These are phyloP conservation scores for Balanococcus diminutus DNA, from an alignment of 2,888 invertebrate genomes.

Conservation along the genomic window DNA sequence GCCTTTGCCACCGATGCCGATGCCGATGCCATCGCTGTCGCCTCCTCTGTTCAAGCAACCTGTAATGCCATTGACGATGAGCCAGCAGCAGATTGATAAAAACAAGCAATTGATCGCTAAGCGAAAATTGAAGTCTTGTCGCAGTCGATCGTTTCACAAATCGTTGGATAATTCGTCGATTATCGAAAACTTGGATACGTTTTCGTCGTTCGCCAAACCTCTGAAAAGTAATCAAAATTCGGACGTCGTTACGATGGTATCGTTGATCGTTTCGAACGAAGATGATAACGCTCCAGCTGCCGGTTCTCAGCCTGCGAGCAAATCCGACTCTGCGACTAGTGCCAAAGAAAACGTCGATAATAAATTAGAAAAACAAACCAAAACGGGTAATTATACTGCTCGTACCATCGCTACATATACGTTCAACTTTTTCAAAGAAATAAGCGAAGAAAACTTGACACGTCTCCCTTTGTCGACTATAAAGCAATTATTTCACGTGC, in stretches of 20 bases:
- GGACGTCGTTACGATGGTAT: conserved; percentile 71
- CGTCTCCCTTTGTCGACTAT: neutral
- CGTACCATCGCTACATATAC: neutral
- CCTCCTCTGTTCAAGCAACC: neutral
- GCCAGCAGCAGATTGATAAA: neutral
- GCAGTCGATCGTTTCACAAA: conserved; percentile 56
- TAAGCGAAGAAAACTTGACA: neutral
- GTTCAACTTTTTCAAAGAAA: neutral
- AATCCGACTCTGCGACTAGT: neutral
- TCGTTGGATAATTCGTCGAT: conserved; percentile 53
- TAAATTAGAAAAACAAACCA: conserved; percentile 11
- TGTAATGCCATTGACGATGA: neutral
- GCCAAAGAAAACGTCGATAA: neutral
- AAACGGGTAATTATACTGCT: neutral
- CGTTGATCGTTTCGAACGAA: conserved; percentile 67
- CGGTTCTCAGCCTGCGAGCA: neutral
- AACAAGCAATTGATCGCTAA: neutral
- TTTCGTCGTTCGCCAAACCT: neutral
- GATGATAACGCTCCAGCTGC: neutral
- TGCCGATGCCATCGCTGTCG: neutral
- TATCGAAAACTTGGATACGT: conserved; percentile 8
- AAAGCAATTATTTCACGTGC: neutral
- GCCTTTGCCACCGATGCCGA: neutral
- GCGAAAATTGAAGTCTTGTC: conserved; percentile 56
- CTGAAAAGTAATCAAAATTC: conserved; percentile 43